Conservation (phyloP, 2,113 vertebrate genomes). For the Platichthys flesus region DNA sequence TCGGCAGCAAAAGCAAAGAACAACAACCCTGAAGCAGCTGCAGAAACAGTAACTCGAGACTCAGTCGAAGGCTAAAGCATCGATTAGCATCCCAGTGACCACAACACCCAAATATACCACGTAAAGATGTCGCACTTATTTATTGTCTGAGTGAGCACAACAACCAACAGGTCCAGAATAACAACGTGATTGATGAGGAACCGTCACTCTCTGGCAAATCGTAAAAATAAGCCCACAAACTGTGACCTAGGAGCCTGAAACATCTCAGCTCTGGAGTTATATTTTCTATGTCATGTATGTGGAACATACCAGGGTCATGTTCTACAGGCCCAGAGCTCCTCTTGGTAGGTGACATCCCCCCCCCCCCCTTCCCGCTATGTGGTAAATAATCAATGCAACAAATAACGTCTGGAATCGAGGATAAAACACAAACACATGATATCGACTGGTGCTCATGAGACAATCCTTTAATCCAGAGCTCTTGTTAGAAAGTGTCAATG, state of each 20-base stretch:
- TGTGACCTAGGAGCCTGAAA: conserved; percentile 44
- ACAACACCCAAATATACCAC: conserved; percentile 50
- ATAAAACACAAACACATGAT: conserved; percentile 7
- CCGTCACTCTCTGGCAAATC: conserved; percentile 13
- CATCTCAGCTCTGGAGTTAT: conserved; percentile 57
- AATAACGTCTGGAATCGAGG: conserved; percentile 3
- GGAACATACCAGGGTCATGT: conserved; percentile 48
- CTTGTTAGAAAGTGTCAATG: conserved; percentile 37
- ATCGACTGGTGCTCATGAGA: conserved; percentile 26
- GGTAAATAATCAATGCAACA: conserved; percentile 35
- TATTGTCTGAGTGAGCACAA: conserved; percentile 13
- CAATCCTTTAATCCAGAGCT: conserved; percentile 31
- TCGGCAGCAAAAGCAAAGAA: conserved; percentile 68
- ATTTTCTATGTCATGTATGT: conserved; percentile 50
- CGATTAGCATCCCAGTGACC: conserved; percentile 54
- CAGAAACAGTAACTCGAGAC: conserved; percentile 79
- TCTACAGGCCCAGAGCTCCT: conserved; percentile 20
- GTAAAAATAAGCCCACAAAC: conserved; percentile 50
- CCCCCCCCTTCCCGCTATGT: neutral
- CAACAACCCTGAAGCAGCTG: conserved; percentile 80
- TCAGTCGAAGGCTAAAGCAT: conserved; percentile 46
- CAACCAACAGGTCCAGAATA: neutral
- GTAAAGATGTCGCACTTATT: conserved; percentile 38
- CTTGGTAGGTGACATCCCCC: conserved; percentile 12
- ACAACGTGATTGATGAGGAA: conserved; percentile 26